phyloP scores from a whole-genome alignment of 2,888 invertebrate species.

The Zelleria hepariella region DNA sequence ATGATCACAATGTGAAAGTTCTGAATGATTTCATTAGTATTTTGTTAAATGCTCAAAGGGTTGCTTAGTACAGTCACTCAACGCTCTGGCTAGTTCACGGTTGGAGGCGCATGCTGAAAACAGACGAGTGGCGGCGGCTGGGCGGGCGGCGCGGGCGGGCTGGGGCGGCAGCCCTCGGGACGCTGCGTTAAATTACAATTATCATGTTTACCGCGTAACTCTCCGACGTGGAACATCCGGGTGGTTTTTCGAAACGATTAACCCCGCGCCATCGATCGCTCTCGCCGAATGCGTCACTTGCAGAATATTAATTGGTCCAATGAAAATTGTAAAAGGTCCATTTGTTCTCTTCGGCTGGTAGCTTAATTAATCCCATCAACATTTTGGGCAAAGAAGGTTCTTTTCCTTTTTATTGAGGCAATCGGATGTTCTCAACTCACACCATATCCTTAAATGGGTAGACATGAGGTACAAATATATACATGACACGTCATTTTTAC shows the following conservation, averaged over 20 bases:
- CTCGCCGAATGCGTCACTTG: neutral
- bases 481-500: no score
- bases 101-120: conserved; percentile 31
- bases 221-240: conserved; percentile 27
- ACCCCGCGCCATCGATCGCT: neutral
- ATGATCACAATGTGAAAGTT: conserved; percentile 30
- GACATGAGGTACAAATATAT: no score
- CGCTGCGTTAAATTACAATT: conserved; percentile 51
- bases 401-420: no score
- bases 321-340: neutral
- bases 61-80: conserved; percentile 38
- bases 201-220: conserved; percentile 43
- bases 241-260: conserved; percentile 20
- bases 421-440: no score
- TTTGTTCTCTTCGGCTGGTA: no score
- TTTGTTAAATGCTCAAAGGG: conserved; percentile 46
- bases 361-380: no score
- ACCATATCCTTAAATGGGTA: no score
- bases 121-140: conserved; percentile 16
- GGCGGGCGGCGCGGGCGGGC: conserved; percentile 11
- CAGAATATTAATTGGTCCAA: neutral
- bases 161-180: conserved; percentile 16
- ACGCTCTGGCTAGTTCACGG: conserved; percentile 31
- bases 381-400: no score
- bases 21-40: conserved; percentile 56